Conservation (phyloP, 2,888 invertebrate genomes). For the Tenthredo livida region DNA sequence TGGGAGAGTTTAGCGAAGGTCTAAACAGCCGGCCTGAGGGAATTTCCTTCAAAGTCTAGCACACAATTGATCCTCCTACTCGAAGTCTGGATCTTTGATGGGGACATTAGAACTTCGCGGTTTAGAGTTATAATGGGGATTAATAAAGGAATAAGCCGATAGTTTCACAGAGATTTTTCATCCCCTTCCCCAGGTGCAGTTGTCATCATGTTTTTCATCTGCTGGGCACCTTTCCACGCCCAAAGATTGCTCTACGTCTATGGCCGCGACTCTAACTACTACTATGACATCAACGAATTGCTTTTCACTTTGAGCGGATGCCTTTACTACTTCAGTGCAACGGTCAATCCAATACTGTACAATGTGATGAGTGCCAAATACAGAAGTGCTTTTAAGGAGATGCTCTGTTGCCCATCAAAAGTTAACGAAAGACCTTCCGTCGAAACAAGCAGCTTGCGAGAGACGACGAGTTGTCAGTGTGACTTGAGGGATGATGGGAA, state of each 20-base stretch:
- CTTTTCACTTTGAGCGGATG: slow-evolving; percentile 89
- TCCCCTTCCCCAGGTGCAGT: slow-evolving; percentile 87
- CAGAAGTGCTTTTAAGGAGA: slow-evolving; percentile 88
- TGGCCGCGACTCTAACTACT: slow-evolving; percentile 83
- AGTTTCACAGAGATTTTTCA: background rate
- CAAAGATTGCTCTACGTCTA: slow-evolving; percentile 93
- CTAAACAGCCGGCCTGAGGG: slow-evolving; percentile 20
- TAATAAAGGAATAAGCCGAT: no score
- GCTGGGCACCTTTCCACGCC: slow-evolving; percentile 98
- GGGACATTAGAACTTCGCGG: background rate
- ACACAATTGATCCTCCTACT: background rate
- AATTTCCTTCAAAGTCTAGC: background rate
- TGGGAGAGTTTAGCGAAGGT: background rate
- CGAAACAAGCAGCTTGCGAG: slow-evolving; percentile 14
- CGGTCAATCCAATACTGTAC: slow-evolving; percentile 92
- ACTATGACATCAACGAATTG: slow-evolving; percentile 86
- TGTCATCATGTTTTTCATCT: slow-evolving; percentile 95
- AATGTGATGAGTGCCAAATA: slow-evolving; percentile 91
- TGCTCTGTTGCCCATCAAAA: slow-evolving; percentile 83
- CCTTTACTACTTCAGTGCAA: slow-evolving; percentile 90
- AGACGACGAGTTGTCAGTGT: slow-evolving; percentile 55
- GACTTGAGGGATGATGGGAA: slow-evolving; percentile 38
- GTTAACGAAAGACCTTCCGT: slow-evolving; percentile 74
- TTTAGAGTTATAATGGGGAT: background rate
- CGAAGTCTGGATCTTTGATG: background rate